A percentile compares a stretch with the other conserved stretches of the same genome.
These are phyloP conservation scores for Tenthredo livida DNA, from an alignment of 2,888 invertebrate genomes.

Conservation along the genomic window DNA sequence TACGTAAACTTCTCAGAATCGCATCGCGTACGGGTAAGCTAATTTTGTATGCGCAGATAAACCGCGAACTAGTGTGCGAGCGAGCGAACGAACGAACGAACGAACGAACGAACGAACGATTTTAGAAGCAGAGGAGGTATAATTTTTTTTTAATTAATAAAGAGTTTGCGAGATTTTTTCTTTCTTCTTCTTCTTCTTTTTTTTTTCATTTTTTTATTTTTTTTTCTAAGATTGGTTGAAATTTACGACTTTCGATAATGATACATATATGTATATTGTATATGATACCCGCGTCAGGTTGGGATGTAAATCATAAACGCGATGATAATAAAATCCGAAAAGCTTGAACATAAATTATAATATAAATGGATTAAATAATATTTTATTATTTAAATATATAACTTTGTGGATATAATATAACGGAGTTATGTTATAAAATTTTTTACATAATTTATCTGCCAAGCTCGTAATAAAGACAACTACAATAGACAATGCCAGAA, in stretches of 20 bases:
- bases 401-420: neutral
- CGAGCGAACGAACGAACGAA: neutral
- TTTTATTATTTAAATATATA: neutral
- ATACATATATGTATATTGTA: too few species aligned
- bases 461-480: conserved; percentile 27
- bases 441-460: neutral
- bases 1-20: neutral
- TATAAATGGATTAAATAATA: neutral
- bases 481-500: conserved; percentile 25
- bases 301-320: neutral
- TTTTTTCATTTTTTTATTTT: neutral
- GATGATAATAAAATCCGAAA: neutral
- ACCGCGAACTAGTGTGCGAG: neutral
- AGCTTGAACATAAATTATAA: neutral
- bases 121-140: neutral
- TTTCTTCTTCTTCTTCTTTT: neutral
- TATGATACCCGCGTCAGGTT: neutral
- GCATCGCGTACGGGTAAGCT: neutral
- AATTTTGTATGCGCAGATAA: neutral
- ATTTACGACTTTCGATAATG: neutral
- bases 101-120: neutral
- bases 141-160: neutral
- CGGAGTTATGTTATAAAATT: neutral
- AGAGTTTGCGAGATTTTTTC: too few species aligned
- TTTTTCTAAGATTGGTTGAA: neutral